These are phyloP conservation scores for Typhlomys cinereus DNA, from an alignment of 2,113 vertebrate species.

Conservation along the genomic window DNA sequence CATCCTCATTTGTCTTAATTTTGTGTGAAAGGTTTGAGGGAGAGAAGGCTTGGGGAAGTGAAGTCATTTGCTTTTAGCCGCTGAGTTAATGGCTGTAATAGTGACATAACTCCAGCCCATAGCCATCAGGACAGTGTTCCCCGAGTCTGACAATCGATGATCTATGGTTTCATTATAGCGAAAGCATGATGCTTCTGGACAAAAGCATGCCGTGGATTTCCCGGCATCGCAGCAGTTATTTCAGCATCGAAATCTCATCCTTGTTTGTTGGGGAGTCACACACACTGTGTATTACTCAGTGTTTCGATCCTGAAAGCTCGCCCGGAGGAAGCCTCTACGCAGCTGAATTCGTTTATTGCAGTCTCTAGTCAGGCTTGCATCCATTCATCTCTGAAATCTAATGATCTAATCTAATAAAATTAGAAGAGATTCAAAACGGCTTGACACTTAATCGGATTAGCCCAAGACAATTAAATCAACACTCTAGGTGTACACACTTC, in stretches of 20 bases:
- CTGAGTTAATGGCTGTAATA: slow-evolving; percentile 48
- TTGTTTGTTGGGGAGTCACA: neutral
- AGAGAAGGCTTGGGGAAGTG: slow-evolving; percentile 28
- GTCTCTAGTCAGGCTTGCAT: slow-evolving; percentile 75
- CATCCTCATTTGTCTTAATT: slow-evolving; percentile 42
- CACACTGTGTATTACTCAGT: neutral
- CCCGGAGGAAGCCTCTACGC: neutral
- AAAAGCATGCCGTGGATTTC: slow-evolving; percentile 49
- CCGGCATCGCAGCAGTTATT: slow-evolving; percentile 44
- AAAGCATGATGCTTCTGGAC: slow-evolving; percentile 48
- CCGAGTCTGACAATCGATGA: slow-evolving; percentile 47
- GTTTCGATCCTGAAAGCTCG: slow-evolving; percentile 16
- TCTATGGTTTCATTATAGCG: slow-evolving; percentile 61
- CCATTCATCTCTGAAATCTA: slow-evolving; percentile 82
- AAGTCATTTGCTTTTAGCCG: slow-evolving; percentile 63
- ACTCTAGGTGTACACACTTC: slow-evolving; percentile 78
- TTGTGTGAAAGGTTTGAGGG: neutral
- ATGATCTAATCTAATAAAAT: slow-evolving; percentile 84
- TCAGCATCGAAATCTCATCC: slow-evolving; percentile 19
- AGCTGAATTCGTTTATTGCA: slow-evolving; percentile 53
- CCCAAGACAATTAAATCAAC: slow-evolving; percentile 82
- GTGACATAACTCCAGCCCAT: slow-evolving; percentile 21
- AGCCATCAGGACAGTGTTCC: slow-evolving; percentile 64
- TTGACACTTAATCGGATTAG: slow-evolving; percentile 85
- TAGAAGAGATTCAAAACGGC: slow-evolving; percentile 81